phyloP scores from a whole-genome alignment of 2,113 vertebrate genomes.

The Trogon surrucura region DNA sequence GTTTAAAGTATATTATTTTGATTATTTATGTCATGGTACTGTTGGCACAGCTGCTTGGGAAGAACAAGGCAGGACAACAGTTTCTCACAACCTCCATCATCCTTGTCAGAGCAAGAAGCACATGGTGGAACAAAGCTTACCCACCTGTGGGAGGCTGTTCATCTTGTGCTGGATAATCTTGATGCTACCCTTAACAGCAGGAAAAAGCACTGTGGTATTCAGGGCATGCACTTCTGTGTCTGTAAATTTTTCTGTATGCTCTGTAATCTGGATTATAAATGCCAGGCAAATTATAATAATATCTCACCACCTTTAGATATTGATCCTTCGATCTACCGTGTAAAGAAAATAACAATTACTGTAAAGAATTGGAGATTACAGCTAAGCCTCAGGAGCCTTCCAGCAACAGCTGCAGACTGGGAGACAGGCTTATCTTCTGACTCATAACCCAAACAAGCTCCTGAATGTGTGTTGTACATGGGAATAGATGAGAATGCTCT shows the following conservation, averaged over 20 bases:
- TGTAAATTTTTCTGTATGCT: not conserved
- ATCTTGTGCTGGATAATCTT: not conserved
- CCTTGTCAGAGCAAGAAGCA: not conserved
- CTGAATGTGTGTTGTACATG: slow-evolving; percentile 7
- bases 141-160: not conserved
- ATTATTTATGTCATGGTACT: not conserved
- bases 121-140: not conserved
- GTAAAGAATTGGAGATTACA: slow-evolving; percentile 23
- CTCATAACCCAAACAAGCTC: slow-evolving; percentile 48
- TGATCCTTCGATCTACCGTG: not conserved
- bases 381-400: not conserved
- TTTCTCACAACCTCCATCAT: not conserved
- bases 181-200: not conserved
- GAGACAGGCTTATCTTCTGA: slow-evolving; percentile 52
- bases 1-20: not conserved
- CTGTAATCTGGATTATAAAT: not conserved
- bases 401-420: slow-evolving; percentile 1
- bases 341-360: slow-evolving; percentile 28
- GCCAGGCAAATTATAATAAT: not conserved
- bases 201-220: not conserved
- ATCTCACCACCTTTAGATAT: slow-evolving; percentile 10
- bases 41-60: not conserved
- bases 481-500: slow-evolving; percentile 56
- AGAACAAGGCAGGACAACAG: not conserved
- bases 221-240: not conserved